phyloP scores from a whole-genome alignment of 2,888 invertebrate species.

The Eristalinus aeneus region DNA sequence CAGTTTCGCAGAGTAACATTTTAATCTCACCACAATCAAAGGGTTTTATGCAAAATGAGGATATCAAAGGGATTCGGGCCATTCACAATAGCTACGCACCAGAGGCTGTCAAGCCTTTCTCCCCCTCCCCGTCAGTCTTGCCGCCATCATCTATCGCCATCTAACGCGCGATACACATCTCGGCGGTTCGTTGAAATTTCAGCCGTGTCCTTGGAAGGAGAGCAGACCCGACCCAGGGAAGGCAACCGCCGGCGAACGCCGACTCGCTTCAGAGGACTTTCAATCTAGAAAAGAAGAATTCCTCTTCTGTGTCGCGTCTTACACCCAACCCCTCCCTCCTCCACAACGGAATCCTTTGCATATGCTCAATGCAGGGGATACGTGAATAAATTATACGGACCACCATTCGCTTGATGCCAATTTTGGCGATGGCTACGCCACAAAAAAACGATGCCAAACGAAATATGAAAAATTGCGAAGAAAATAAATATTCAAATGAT shows the following conservation, averaged over 20 bases:
- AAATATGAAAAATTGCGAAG: constrained; percentile 60
- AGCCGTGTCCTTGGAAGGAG: constrained; percentile 18
- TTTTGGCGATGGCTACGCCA: constrained; percentile 49
- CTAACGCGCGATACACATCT: constrained; percentile 46
- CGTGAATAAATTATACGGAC: constrained; percentile 65
- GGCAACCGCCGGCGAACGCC: constrained; percentile 7
- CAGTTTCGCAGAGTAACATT: constrained; percentile 45
- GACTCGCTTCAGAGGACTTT: constrained; percentile 50
- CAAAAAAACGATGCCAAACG: constrained; percentile 20
- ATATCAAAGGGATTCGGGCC: constrained; percentile 46
- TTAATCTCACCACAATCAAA: constrained; percentile 68
- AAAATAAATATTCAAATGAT: constrained; percentile 56
- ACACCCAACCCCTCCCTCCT: not conserved
- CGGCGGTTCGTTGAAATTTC: constrained; percentile 35
- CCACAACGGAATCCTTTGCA: constrained; percentile 47
- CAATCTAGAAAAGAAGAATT: constrained; percentile 34
- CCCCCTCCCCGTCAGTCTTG: not conserved
- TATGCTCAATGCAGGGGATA: constrained; percentile 50
- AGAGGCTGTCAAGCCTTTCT: constrained; percentile 15
- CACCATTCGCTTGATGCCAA: constrained; percentile 55
- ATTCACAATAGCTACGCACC: constrained; percentile 7
- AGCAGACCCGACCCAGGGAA: not conserved
- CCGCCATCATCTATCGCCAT: constrained; percentile 28
- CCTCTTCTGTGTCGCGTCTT: not conserved
- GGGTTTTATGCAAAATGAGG: constrained; percentile 62